Evolutionary conservation across 1,140 invertebrate species (phyloP), one percentile per base, ranked within the genome.

Genomic region (Armadillidium nasatum): DNA sequence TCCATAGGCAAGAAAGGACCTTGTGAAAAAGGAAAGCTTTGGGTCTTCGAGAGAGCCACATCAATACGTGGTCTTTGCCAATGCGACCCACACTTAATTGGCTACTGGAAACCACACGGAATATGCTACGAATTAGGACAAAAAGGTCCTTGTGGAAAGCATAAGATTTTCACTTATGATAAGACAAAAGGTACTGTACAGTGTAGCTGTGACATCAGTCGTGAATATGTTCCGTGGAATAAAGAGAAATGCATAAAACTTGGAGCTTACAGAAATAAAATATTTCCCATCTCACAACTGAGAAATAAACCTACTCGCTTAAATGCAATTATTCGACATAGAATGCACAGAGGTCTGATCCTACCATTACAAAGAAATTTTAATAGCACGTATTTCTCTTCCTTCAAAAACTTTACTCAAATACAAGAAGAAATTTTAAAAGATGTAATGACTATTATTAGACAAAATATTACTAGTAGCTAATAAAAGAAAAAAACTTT

Each of bases 111-210:
- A 13, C 74, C 46, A 15, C 69, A 74, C 72, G 68, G 79, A 23
- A 46, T 76, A 10, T 83, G 83, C 76, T 83, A 83, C 72, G 69
- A 80, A 15, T 80, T 83, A 60, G 83, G 78, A 13, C 76, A 78
- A 44, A 77, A 82, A 69, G 83, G 82, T 7, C 83, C 82, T 15
- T 83, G 82, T 46, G 75, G 74, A 33, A 72, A 76, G 44, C 81
- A 82, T 21, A 74, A 80, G 44, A 69, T 80, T 19, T 60, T 80
- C 3, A 66, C 76, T 10, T 78, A 78, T 50, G 71, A 76, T 22
- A 78, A 78, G 45, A 68, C 74, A 10, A 80, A 44, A 33, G 75
- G 74, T 45, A 46, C 15, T 13, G 67, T 76, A 7, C 68, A 71
- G 1, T 80, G 79, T 50, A 68, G 71, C 19, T 80, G 79, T 69